phyloP scores from a whole-genome alignment of 2,888 invertebrate species.

The Drosophila mimetica region DNA sequence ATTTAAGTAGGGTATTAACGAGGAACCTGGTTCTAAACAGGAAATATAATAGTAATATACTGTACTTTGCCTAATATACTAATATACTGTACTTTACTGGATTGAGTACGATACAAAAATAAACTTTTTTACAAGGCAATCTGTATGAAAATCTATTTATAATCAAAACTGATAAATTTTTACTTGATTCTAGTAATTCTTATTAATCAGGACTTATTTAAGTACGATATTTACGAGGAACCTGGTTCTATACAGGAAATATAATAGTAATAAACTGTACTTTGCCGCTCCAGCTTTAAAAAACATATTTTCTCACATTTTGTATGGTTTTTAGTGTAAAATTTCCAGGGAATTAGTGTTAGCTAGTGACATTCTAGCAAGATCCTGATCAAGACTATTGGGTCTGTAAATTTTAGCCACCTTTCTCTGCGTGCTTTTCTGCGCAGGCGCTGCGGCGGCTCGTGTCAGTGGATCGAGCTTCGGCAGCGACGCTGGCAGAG shows the following conservation, averaged over 20 bases:
- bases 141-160: neutral
- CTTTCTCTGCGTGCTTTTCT: conserved; percentile 49
- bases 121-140: neutral
- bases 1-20: too few species aligned
- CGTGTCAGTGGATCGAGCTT: conserved; percentile 46
- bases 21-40: neutral
- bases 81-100: too few species aligned
- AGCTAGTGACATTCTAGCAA: neutral
- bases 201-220: neutral
- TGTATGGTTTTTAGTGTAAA: neutral
- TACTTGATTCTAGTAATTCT: neutral
- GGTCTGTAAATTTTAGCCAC: conserved; percentile 48
- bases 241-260: neutral
- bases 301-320: too few species aligned
- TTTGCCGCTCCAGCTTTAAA: too few species aligned
- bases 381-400: neutral
- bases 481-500: conserved; percentile 34
- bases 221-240: too few species aligned
- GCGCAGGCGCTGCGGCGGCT: conserved; percentile 33
- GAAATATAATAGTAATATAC: too few species aligned
- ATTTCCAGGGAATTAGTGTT: neutral
- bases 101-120: conserved; percentile 6
- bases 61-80: too few species aligned
- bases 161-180: neutral
- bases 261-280: too few species aligned